Percentiles rank a stretch among this genome's conserved stretches.
phyloP scores from a whole-genome alignment of 2,888 invertebrate genomes.

The Leucoptera coffeella region DNA sequence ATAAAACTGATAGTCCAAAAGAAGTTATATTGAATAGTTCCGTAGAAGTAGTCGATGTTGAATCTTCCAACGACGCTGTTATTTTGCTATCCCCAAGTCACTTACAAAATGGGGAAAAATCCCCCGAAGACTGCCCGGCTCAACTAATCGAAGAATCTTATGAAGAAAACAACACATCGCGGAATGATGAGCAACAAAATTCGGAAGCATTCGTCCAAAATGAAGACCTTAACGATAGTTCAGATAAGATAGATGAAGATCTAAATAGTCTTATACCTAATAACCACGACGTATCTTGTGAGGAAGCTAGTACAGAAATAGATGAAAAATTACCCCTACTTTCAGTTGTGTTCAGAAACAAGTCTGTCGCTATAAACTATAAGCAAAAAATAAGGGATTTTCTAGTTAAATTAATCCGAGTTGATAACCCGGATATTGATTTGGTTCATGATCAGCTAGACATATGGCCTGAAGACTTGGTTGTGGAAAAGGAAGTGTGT shows the following conservation, averaged over 20 bases:
- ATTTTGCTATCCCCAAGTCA: constrained; percentile 9
- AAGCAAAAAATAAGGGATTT: constrained; percentile 39
- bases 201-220: no score
- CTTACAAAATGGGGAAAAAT: constrained; percentile 30
- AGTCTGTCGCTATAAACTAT: constrained; percentile 29
- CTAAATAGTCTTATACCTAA: no score
- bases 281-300: no score
- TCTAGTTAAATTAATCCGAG: constrained; percentile 33
- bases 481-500: constrained; percentile 9
- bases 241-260: constrained; percentile 7
- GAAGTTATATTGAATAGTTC: constrained; percentile 8
- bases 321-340: constrained; percentile 27
- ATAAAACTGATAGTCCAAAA: neutral
- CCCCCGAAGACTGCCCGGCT: constrained; percentile 40
- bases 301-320: no score
- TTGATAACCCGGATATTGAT: constrained; percentile 27
- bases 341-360: constrained; percentile 36
- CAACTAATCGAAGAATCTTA: no score
- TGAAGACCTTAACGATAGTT: constrained; percentile 15
- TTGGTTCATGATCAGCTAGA: constrained; percentile 18
- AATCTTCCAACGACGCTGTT: constrained; percentile 13
- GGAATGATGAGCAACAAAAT: no score
- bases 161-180: neutral
- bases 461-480: constrained; percentile 33
- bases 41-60: constrained; percentile 13